A percentile compares a stretch with the other conserved stretches of the same genome.
phyloP scores from a whole-genome alignment of 2,888 invertebrate species.

The Meganola albula region DNA sequence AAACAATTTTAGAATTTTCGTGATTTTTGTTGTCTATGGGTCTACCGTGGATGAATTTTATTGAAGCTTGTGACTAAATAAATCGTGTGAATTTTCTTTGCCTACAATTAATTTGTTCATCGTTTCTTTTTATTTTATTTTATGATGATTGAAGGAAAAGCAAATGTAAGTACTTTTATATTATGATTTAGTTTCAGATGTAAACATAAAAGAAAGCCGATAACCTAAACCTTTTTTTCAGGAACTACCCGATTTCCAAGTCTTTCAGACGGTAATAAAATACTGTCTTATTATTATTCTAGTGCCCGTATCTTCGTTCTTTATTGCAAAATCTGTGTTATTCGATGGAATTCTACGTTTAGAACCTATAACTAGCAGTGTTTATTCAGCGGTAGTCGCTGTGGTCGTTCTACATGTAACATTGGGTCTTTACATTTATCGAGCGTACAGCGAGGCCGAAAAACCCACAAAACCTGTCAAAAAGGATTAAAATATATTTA shows the following conservation, averaged over 20 bases:
- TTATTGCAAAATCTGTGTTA: slow-evolving; percentile 81
- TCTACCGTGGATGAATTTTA: too few relatives aligned
- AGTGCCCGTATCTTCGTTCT: slow-evolving; percentile 86
- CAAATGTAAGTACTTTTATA: slow-evolving; percentile 58
- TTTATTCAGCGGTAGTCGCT: slow-evolving; percentile 87
- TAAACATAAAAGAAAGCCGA: too few relatives aligned
- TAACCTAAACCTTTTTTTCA: slow-evolving; percentile 47
- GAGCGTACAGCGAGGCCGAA: slow-evolving; percentile 82
- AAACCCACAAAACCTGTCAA: slow-evolving; percentile 59
- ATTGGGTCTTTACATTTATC: slow-evolving; percentile 86
- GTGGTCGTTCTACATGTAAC: slow-evolving; percentile 86
- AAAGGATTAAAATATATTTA: slow-evolving; percentile 54
- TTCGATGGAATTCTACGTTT: slow-evolving; percentile 81
- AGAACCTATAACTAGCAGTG: slow-evolving; percentile 81
- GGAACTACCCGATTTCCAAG: slow-evolving; percentile 82
- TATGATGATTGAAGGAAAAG: slow-evolving; percentile 75
- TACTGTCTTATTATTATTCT: slow-evolving; percentile 87
- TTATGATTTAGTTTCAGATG: background rate
- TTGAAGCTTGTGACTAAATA: slow-evolving; percentile 30
- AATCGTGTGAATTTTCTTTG: slow-evolving; percentile 19
- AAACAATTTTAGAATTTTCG: too few relatives aligned
- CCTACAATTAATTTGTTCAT: too few relatives aligned
- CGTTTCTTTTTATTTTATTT: slow-evolving; percentile 43
- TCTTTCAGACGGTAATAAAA: slow-evolving; percentile 85
- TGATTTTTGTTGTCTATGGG: too few relatives aligned